A percentile compares a stretch with the other conserved stretches of the same genome.
Evolutionary conservation across 2,113 vertebrate genomes (phyloP).

Genomic region (Crotalus helleri): DNA sequence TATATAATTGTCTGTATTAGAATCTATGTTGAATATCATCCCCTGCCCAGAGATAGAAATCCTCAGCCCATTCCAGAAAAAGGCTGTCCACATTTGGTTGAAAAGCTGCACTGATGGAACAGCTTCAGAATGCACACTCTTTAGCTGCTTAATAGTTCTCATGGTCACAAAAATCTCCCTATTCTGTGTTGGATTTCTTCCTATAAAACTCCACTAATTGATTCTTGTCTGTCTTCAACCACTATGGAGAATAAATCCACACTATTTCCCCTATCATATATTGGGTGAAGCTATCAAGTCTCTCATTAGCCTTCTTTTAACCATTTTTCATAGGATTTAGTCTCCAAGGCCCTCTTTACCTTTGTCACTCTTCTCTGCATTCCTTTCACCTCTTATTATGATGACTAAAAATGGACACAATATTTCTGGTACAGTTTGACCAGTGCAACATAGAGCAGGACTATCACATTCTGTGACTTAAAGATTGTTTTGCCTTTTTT

Average conservation of each 20-base stretch:
- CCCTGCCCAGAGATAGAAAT: not conserved
- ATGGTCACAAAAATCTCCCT: not conserved
- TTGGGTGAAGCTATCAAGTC: not conserved
- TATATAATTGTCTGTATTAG: not conserved
- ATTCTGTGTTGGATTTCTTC: not conserved
- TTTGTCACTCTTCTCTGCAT: not conserved
- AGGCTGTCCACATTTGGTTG: not conserved
- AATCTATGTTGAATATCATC: not conserved
- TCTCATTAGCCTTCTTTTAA: not conserved
- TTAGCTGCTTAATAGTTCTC: not conserved
- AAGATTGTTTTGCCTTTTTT: not conserved
- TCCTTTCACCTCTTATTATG: not conserved
- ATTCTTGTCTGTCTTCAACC: not conserved
- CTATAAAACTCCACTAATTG: not conserved
- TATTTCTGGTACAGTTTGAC: not conserved
- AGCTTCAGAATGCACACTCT: not conserved
- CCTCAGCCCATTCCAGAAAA: not conserved
- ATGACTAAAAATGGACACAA: not conserved
- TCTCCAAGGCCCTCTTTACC: not conserved
- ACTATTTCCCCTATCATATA: not conserved
- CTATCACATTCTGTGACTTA: not conserved
- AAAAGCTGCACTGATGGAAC: not conserved
- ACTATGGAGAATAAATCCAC: not conserved
- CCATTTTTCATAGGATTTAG: not conserved
- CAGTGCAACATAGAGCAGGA: not conserved